phyloP scores from a whole-genome alignment of 2,113 vertebrate species.

The Anas platyrhynchos region DNA sequence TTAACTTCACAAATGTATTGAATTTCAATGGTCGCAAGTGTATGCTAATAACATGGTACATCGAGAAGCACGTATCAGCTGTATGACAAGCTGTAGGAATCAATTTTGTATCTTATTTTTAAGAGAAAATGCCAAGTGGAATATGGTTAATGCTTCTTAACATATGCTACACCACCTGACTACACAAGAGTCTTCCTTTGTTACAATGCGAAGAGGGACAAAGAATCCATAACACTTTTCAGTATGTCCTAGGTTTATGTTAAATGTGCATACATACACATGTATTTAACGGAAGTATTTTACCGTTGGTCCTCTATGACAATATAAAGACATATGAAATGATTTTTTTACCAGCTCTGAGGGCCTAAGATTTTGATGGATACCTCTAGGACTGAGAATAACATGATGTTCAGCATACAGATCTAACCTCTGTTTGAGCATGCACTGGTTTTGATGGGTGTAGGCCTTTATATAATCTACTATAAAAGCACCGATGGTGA shows the following conservation, averaged over 20 bases:
- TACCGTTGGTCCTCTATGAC: not conserved
- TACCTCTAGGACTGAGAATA: not conserved
- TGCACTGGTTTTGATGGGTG: not conserved
- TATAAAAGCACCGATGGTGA: not conserved
- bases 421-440: not conserved
- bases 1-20: not conserved
- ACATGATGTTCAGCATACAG: not conserved
- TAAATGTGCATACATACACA: not conserved
- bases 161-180: not conserved
- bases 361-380: too few relatives aligned
- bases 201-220: fast-evolving
- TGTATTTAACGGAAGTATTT: not conserved
- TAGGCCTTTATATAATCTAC: not conserved
- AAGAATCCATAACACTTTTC: not conserved
- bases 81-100: not conserved
- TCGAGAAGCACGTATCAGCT: not conserved
- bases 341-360: not conserved
- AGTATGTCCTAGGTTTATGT: not conserved
- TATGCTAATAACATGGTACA: not conserved
- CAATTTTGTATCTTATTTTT: not conserved
- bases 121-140: not conserved
- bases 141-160: not conserved
- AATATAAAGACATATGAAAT: not conserved
- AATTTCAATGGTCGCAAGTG: not conserved
- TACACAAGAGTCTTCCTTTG: not conserved